A percentile compares a stretch with the other conserved stretches of the same genome.
Conservation (phyloP, 2,797 vertebrate genomes). For the Margarornis squamiger region DNA sequence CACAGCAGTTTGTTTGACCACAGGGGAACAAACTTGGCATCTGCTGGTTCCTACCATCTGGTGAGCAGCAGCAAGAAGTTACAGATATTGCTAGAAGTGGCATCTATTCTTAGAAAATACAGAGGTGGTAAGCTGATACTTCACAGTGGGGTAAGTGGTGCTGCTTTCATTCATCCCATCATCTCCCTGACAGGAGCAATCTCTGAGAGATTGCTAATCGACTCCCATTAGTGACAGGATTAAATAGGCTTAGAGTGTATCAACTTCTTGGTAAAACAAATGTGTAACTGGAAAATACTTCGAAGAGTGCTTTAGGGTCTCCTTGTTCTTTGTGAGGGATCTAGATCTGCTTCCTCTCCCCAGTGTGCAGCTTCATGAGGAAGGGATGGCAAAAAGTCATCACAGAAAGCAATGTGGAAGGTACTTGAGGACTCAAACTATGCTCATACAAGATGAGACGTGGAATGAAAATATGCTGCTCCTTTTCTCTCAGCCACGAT, state of each 20-base stretch:
- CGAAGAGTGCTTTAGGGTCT: background rate
- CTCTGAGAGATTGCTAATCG: background rate
- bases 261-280: background rate
- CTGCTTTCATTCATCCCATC: accelerated
- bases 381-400: background rate
- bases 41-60: conserved; percentile 26
- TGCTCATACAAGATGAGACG: background rate
- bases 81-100: background rate
- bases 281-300: background rate
- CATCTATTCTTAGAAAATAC: conserved; percentile 24
- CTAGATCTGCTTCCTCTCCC: background rate
- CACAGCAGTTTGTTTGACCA: background rate
- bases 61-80: background rate
- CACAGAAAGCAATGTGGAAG: background rate
- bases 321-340: background rate
- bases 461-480: background rate
- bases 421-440: background rate
- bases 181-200: background rate
- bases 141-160: background rate
- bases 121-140: background rate
- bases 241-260: background rate
- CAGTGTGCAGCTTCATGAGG: background rate
- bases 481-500: background rate
- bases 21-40: background rate
- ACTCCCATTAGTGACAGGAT: background rate